Percentiles rank a stretch among this genome's conserved stretches.
Conservation (phyloP, 2,888 invertebrate genomes). For the Xanthia togata region DNA sequence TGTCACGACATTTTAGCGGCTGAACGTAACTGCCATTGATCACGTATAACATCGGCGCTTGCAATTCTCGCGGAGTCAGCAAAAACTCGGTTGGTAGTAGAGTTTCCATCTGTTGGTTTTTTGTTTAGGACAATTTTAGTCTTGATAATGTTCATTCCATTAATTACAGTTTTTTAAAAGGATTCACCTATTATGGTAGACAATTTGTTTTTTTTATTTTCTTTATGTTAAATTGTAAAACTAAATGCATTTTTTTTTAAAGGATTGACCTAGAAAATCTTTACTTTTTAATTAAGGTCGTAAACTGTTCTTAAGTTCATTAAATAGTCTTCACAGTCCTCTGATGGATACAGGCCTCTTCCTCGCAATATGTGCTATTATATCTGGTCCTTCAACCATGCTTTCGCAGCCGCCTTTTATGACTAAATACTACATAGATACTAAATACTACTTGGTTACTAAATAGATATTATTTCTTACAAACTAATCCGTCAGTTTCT, state of each 20-base stretch:
- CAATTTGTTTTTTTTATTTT: no score
- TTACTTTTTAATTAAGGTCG: neutral
- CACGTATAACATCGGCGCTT: constrained; percentile 74
- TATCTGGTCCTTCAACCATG: neutral
- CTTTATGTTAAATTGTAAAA: no score
- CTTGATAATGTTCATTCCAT: neutral
- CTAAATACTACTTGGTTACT: no score
- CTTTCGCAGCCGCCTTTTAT: neutral
- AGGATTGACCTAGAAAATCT: no score
- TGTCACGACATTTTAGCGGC: constrained; percentile 78
- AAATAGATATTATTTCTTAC: neutral
- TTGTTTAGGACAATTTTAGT: constrained; percentile 27
- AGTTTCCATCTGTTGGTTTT: constrained; percentile 36
- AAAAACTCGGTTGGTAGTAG: constrained; percentile 49
- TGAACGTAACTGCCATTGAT: constrained; percentile 61
- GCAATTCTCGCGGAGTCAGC: constrained; percentile 67
- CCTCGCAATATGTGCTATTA: neutral
- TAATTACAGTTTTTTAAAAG: neutral
- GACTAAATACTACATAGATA: no score
- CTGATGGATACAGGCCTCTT: no score
- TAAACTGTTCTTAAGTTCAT: neutral
- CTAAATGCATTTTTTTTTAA: no score
- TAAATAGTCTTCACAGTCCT: neutral
- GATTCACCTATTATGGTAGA: no score
- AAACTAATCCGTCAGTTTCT: neutral